These are phyloP conservation scores for Rambutsinella grinnellia DNA, from an alignment of 2,888 invertebrate species.

Conservation along the genomic window DNA sequence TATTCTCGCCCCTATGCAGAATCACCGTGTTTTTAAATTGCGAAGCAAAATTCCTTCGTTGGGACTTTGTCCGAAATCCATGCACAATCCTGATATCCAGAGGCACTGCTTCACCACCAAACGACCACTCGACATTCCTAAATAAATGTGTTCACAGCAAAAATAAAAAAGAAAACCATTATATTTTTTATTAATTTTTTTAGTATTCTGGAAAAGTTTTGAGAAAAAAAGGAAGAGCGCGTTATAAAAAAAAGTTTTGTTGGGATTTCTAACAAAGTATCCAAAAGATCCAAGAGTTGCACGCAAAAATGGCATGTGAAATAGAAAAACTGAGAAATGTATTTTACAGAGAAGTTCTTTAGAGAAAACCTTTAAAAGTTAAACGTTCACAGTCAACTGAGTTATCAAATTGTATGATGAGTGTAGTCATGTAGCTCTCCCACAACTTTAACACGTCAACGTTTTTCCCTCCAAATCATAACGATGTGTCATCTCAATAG, in stretches of 20 bases:
- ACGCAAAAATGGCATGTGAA: no score
- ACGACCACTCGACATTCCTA: constrained; percentile 20
- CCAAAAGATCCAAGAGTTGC: no score
- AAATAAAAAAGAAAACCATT: constrained; percentile 6
- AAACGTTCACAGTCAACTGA: neutral
- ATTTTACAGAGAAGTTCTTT: neutral
- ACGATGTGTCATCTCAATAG: constrained; percentile 42
- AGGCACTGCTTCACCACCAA: neutral
- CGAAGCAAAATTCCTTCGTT: no score
- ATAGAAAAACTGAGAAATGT: no score
- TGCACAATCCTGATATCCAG: neutral
- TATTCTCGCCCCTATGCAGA: constrained; percentile 67
- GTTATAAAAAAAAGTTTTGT: neutral
- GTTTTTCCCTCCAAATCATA: constrained; percentile 51
- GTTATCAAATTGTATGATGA: neutral
- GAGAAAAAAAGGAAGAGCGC: neutral
- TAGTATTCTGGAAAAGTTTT: no score
- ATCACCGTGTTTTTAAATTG: constrained; percentile 62
- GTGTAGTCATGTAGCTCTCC: neutral
- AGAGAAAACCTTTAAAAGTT: neutral
- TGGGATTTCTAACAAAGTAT: no score
- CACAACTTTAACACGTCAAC: constrained; percentile 7
- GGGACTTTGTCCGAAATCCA: no score
- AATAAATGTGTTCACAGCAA: constrained; percentile 22
- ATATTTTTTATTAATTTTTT: neutral